Conservation (phyloP, 2,113 vertebrate species). For the Edolisoma coerulescens region DNA sequence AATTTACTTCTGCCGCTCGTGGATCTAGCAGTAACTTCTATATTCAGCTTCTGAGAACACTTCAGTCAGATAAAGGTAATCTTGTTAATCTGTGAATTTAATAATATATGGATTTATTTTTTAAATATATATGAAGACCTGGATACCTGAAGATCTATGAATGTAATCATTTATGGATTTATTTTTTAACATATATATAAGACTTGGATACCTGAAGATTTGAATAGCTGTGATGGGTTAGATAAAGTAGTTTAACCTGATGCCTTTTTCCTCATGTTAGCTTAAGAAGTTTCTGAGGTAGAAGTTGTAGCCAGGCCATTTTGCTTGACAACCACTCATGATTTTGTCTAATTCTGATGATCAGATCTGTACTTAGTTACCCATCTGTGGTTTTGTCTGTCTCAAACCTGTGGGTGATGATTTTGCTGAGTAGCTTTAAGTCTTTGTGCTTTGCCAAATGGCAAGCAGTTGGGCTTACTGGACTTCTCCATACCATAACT, state of each 20-base stretch:
- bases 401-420: not conserved
- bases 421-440: not conserved
- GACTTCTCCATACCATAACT: not conserved
- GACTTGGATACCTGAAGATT: not conserved
- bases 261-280: not conserved
- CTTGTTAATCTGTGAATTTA: not conserved
- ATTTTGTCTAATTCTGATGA: not conserved
- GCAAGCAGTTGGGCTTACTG: not conserved
- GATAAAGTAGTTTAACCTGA: not conserved
- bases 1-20: not conserved
- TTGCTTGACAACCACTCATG: not conserved
- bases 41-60: not conserved
- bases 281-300: not conserved
- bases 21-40: not conserved
- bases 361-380: not conserved
- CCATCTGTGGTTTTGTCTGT: not conserved
- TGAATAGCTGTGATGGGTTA: not conserved
- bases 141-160: not conserved
- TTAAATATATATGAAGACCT: not conserved
- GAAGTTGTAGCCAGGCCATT: not conserved
- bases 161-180: not conserved
- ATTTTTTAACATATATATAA: not conserved
- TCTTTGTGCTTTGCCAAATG: not conserved
- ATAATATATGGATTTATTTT: not conserved
- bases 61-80: not conserved